Conservation (phyloP, 1,140 invertebrate species). For the Temnothorax curvispinosus region DNA sequence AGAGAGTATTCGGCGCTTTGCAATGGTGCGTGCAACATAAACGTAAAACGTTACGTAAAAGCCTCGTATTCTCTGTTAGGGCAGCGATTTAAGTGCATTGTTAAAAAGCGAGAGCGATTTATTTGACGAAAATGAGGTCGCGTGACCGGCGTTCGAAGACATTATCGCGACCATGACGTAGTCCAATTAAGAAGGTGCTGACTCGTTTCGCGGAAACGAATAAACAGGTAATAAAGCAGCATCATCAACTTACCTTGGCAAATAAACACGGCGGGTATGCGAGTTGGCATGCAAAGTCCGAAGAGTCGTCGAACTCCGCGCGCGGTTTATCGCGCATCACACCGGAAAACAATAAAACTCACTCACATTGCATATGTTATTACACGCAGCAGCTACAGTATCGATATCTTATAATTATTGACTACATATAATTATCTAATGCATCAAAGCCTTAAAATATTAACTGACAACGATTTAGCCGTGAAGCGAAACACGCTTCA, state of each 20-base stretch:
- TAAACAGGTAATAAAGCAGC: constrained; percentile 74
- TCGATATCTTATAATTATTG: constrained; percentile 28
- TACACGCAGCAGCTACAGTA: constrained; percentile 59
- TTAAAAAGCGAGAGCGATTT: constrained; percentile 56
- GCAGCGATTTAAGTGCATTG: constrained; percentile 55
- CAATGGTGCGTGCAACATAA: constrained; percentile 50
- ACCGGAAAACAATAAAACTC: constrained; percentile 75
- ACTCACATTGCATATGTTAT: constrained; percentile 67
- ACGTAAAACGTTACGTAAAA: constrained; percentile 50
- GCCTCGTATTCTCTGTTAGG: constrained; percentile 21
- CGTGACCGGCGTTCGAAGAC: constrained; percentile 51
- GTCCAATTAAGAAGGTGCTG: constrained; percentile 65
- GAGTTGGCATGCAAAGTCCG: constrained; percentile 52
- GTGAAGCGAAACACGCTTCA: neutral
- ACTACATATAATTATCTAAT: constrained; percentile 13
- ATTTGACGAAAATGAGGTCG: constrained; percentile 57
- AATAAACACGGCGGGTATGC: constrained; percentile 46
- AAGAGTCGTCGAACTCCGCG: constrained; percentile 73
- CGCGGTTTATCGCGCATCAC: constrained; percentile 44
- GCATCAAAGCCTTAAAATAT: constrained; percentile 39
- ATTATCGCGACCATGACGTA: constrained; percentile 52
- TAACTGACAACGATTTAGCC: neutral
- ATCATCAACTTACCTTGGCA: constrained; percentile 69
- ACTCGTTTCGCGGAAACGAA: constrained; percentile 69
- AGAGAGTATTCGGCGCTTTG: constrained; percentile 8